A percentile compares a stretch with the other conserved stretches of the same genome.
phyloP scores from a whole-genome alignment of 2,113 vertebrate species.

The Hirundichthys speculiger region DNA sequence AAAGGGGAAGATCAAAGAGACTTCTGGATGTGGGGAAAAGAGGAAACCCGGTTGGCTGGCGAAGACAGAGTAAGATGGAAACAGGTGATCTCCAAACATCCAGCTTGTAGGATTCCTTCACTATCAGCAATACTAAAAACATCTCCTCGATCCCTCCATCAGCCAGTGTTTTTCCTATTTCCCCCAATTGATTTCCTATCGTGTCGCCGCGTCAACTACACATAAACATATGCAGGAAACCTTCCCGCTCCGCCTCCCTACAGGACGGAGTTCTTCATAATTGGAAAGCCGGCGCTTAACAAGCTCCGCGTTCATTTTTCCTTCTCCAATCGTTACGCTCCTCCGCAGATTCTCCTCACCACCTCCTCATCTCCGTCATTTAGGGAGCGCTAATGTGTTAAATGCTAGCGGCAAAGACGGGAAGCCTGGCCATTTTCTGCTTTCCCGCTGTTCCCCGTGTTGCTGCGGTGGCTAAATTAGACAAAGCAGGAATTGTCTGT shows the following conservation, averaged over 20 bases:
- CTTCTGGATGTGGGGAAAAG: no score
- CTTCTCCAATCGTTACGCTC: conserved; percentile 12
- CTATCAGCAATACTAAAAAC: no score
- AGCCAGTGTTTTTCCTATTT: no score
- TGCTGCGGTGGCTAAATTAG: conserved; percentile 72
- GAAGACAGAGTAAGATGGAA: no score
- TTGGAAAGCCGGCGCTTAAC: conserved; percentile 20
- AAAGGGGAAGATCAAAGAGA: no score
- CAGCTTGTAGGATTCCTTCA: no score
- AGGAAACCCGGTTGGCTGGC: no score
- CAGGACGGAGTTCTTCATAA: conserved; percentile 27
- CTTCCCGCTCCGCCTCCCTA: conserved; percentile 10
- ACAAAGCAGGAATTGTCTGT: conserved; percentile 72
- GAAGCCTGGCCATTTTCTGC: conserved; percentile 78
- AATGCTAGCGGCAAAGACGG: conserved; percentile 74
- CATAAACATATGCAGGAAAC: conserved; percentile 18
- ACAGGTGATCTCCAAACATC: no score
- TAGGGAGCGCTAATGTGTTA: conserved; percentile 77
- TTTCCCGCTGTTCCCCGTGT: conserved; percentile 75
- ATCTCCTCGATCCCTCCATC: no score
- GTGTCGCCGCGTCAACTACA: no score
- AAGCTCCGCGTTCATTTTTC: conserved; percentile 20
- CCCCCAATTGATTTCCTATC: no score
- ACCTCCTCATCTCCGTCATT: conserved; percentile 65
- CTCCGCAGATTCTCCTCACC: conserved; percentile 40